phyloP scores from a whole-genome alignment of 2,113 vertebrate species.

The Ptyas mucosa region DNA sequence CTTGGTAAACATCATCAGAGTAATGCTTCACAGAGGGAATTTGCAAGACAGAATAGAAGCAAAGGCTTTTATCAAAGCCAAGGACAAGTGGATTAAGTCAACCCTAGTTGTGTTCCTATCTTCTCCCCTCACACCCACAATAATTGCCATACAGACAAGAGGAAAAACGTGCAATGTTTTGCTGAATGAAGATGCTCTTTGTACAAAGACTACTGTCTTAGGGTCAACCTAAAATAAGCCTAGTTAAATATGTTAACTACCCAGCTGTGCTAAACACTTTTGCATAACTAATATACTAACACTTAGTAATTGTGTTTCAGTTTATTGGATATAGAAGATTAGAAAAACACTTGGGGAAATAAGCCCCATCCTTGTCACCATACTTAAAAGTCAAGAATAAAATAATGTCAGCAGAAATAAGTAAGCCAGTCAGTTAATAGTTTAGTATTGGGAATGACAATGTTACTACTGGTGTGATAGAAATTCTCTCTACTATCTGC shows the following conservation, averaged over 20 bases:
- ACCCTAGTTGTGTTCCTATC: not conserved
- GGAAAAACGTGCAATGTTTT: not conserved
- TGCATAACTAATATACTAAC: not conserved
- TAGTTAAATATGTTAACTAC: not conserved
- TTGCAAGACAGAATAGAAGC: not conserved
- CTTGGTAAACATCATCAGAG: not conserved
- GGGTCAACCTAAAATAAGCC: not conserved
- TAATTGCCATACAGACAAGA: not conserved
- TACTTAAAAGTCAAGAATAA: not conserved
- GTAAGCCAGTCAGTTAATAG: not conserved
- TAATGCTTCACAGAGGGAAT: not conserved
- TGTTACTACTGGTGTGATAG: not conserved
- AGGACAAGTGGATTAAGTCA: accelerated
- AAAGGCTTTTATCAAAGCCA: not conserved
- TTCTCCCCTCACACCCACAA: not conserved
- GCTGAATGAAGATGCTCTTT: not conserved
- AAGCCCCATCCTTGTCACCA: not conserved
- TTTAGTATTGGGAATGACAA: not conserved
- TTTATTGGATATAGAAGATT: not conserved
- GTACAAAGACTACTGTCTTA: not conserved
- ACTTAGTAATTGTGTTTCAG: not conserved
- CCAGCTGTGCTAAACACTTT: not conserved
- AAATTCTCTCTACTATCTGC: not conserved
- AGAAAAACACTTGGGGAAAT: not conserved
- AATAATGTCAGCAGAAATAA: not conserved